Conservation (phyloP, 1,140 invertebrate genomes). For the Conopomorpha cramerella region DNA sequence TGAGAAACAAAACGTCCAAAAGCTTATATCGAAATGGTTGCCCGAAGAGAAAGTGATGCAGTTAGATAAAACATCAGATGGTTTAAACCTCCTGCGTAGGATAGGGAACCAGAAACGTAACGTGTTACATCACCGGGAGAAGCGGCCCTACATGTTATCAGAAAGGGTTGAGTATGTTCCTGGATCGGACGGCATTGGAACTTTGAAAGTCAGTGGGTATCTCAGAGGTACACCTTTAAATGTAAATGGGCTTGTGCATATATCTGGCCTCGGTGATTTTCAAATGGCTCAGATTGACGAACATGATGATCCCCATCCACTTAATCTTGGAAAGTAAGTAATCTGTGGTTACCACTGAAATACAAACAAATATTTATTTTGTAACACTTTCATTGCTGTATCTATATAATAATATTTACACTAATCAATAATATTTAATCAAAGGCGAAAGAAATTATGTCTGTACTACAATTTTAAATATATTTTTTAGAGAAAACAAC, state of each 20-base stretch:
- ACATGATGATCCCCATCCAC: constrained; percentile 73
- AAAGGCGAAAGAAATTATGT: neutral
- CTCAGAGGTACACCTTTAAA: constrained; percentile 79
- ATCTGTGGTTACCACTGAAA: too few relatives aligned
- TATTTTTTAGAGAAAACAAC: constrained; percentile 17
- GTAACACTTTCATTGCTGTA: too few relatives aligned
- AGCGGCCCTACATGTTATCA: constrained; percentile 78
- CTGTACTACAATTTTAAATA: neutral
- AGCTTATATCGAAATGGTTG: constrained; percentile 76
- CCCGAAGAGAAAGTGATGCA: constrained; percentile 82
- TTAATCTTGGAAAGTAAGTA: constrained; percentile 59
- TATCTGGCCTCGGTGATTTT: constrained; percentile 90
- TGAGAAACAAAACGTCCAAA: constrained; percentile 76
- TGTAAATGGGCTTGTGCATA: constrained; percentile 87
- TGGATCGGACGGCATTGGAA: constrained; percentile 66
- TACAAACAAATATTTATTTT: too few relatives aligned
- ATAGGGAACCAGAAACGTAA: constrained; percentile 83
- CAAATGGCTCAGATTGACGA: constrained; percentile 85
- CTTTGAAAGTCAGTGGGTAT: constrained; percentile 84
- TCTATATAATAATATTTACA: too few relatives aligned
- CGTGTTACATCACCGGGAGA: constrained; percentile 73
- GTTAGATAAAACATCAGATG: constrained; percentile 78
- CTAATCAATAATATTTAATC: too few relatives aligned
- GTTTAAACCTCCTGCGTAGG: constrained; percentile 76
- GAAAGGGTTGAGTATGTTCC: constrained; percentile 76